Percentiles rank a stretch among this genome's conserved stretches.
Conservation (phyloP, 2,888 invertebrate genomes). For the Nasonovia ribisnigri region DNA sequence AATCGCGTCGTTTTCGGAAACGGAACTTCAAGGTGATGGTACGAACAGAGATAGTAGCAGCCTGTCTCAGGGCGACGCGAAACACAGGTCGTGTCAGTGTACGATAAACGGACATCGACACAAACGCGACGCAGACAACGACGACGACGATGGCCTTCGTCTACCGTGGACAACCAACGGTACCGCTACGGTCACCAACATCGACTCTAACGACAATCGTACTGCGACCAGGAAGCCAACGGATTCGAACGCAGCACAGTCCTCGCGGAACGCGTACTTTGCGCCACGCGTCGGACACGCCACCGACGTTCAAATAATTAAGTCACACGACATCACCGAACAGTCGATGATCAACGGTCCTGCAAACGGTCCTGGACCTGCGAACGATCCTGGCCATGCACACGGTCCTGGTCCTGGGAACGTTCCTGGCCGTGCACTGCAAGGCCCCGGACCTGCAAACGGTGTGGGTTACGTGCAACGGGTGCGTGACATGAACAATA, state of each 20-base stretch:
- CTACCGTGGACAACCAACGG: background rate
- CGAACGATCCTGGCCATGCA: background rate
- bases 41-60: background rate
- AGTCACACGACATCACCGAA: slow-evolving; percentile 54
- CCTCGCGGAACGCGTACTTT: background rate
- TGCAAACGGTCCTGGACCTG: background rate
- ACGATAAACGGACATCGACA: slow-evolving; percentile 43
- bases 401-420: background rate
- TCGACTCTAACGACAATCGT: background rate
- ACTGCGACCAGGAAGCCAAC: background rate
- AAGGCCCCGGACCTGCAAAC: background rate
- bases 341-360: background rate
- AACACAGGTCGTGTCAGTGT: slow-evolving; percentile 40
- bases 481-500: slow-evolving; percentile 1
- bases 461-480: slow-evolving; percentile 7
- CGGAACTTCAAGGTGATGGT: slow-evolving; percentile 43
- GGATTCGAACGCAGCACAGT: background rate
- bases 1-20: slow-evolving; percentile 63
- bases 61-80: background rate
- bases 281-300: slow-evolving; percentile 39
- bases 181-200: background rate
- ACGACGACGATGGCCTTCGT: background rate
- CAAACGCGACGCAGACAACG: background rate
- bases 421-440: background rate
- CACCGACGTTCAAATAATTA: slow-evolving; percentile 46